Evolutionary conservation across 2,113 vertebrate genomes (phyloP).

Genomic region (Machaerirhynchus nigripectus): DNA sequence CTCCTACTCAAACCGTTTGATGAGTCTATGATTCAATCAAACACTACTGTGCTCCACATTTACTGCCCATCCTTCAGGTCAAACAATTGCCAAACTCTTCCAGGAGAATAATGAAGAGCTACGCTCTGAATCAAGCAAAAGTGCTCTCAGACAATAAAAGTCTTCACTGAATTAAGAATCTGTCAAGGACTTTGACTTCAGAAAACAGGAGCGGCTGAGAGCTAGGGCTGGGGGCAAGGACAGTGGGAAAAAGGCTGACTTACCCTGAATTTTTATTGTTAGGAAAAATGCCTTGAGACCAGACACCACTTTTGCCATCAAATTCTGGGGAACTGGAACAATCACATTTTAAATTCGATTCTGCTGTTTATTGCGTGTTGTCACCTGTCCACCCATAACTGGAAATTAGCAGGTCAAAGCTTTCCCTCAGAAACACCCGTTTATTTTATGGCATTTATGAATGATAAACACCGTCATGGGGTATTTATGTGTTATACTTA

Average conservation of each 20-base stretch:
- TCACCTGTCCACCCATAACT: background rate
- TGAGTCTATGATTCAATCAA: background rate
- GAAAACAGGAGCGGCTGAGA: background rate
- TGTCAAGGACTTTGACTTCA: background rate
- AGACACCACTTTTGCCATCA: background rate
- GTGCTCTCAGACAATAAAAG: background rate
- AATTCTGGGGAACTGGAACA: background rate
- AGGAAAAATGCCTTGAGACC: background rate
- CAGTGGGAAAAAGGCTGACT: rapidly evolving
- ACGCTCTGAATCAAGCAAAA: background rate
- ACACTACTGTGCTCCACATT: rapidly evolving
- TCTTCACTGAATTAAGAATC: background rate
- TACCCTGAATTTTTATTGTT: rapidly evolving
- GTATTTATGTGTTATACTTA: background rate
- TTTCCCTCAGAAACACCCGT: background rate
- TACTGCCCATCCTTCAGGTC: background rate
- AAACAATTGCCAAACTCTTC: background rate
- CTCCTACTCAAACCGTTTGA: background rate
- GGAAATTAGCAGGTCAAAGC: background rate
- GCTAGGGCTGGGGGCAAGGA: too few relatives aligned
- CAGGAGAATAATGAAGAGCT: background rate
- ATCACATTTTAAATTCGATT: background rate
- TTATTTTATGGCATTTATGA: background rate
- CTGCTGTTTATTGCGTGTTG: background rate
- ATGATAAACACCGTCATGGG: background rate